Conservation (phyloP, 2,888 invertebrate species). For the Drosophila longiperda region DNA sequence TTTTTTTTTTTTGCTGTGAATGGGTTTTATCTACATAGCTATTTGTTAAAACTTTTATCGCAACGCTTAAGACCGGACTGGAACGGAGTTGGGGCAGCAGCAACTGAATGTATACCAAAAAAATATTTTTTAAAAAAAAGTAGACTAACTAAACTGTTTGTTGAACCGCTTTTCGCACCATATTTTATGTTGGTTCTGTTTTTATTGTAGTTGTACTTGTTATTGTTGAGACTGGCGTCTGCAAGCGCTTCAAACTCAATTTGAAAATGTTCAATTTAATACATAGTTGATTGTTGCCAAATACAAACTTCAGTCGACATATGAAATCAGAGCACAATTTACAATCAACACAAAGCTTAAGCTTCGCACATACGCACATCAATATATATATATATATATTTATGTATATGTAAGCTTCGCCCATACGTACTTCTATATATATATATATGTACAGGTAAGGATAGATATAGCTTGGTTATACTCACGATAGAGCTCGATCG, state of each 20-base stretch:
- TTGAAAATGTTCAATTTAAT: slow-evolving; percentile 39
- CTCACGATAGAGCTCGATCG: slow-evolving; percentile 92
- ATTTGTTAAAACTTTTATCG: slow-evolving; percentile 81
- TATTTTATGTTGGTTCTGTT: slow-evolving; percentile 43
- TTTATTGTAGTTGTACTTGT: slow-evolving; percentile 1
- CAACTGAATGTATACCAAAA: slow-evolving; percentile 9
- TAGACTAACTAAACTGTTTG: slow-evolving; percentile 57
- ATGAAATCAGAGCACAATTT: slow-evolving; percentile 9
- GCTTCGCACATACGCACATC: not conserved
- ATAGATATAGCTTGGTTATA: slow-evolving; percentile 60
- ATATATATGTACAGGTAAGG: not conserved
- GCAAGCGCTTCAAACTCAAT: slow-evolving; percentile 48
- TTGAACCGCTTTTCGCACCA: slow-evolving; percentile 65
- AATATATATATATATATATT: not conserved
- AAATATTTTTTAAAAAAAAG: slow-evolving; percentile 35
- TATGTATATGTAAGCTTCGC: not conserved
- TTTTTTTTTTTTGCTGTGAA: slow-evolving; percentile 15
- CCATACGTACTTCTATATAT: too few relatives aligned
- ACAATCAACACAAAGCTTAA: slow-evolving; percentile 3
- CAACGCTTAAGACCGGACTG: slow-evolving; percentile 59
- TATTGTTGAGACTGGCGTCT: slow-evolving; percentile 6
- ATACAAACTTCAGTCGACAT: slow-evolving; percentile 9
- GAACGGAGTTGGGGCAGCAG: slow-evolving; percentile 31
- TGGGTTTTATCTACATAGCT: slow-evolving; percentile 69
- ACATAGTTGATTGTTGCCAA: slow-evolving; percentile 21